phyloP scores from a whole-genome alignment of 2,113 vertebrate species.

The Coptodon rendalli region DNA sequence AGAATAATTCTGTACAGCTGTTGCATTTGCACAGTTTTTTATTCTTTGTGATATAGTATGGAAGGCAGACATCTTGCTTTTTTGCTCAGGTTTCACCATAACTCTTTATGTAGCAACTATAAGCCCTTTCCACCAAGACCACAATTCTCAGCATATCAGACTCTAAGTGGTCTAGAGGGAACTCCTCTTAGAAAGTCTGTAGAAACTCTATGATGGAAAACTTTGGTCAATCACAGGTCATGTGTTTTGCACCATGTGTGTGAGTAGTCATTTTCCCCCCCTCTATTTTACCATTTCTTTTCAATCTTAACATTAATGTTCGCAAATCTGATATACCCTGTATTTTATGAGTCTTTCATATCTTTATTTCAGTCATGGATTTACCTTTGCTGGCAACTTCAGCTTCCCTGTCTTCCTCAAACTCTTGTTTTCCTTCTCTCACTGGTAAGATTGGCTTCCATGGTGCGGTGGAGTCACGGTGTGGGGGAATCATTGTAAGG shows the following conservation, averaged over 20 bases:
- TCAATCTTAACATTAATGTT: not conserved
- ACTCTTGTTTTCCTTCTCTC: not conserved
- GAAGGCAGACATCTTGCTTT: not conserved
- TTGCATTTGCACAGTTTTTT: not conserved
- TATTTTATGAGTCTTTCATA: not conserved
- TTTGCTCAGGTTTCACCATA: not conserved
- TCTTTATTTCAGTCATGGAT: not conserved
- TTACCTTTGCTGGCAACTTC: not conserved
- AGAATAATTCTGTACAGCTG: not conserved
- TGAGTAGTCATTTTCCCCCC: accelerated
- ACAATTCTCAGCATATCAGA: not conserved
- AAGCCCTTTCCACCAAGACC: not conserved
- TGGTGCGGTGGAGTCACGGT: not conserved
- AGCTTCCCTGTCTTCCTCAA: not conserved
- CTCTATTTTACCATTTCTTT: not conserved
- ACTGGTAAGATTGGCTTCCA: not conserved
- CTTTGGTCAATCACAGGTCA: not conserved
- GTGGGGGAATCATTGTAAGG: constrained; percentile 26
- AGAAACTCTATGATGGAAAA: not conserved
- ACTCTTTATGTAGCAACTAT: not conserved
- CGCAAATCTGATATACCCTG: not conserved
- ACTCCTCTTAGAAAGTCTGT: not conserved
- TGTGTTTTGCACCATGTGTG: not conserved
- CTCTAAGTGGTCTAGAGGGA: not conserved
- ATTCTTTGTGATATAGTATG: not conserved